Percentiles rank a stretch among this genome's conserved stretches.
Evolutionary conservation across 2,888 invertebrate genomes (phyloP).

Genomic region (Apeira syringaria): DNA sequence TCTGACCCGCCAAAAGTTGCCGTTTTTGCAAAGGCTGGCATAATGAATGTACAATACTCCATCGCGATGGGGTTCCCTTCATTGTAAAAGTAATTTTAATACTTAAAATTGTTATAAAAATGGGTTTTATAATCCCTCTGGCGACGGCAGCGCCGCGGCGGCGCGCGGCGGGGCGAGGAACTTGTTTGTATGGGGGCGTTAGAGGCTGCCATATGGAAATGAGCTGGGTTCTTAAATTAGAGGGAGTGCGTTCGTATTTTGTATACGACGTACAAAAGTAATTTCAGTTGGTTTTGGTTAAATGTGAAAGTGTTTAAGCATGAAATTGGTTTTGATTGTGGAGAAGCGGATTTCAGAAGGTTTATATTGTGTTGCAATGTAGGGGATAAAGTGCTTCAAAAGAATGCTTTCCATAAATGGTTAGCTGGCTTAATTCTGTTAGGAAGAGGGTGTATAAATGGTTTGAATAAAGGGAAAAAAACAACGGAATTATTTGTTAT

Average conservation of each 20-base stretch:
- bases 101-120: conserved; percentile 24
- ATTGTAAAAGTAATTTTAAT: conserved; percentile 27
- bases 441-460: too few relatives aligned
- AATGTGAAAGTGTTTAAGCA: conserved; percentile 9
- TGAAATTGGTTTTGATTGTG: conserved; percentile 3
- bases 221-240: conserved; percentile 19
- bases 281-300: conserved; percentile 10
- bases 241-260: conserved; percentile 7
- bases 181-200: conserved; percentile 16
- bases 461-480: too few relatives aligned
- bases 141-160: not conserved
- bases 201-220: conserved; percentile 6
- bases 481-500: too few relatives aligned
- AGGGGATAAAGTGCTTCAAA: not conserved
- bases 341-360: conserved; percentile 3
- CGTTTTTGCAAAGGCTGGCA: conserved; percentile 40
- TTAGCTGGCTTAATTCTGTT: too few relatives aligned
- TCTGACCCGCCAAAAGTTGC: conserved; percentile 33
- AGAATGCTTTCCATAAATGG: too few relatives aligned
- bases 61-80: conserved; percentile 21
- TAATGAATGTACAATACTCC: conserved; percentile 36
- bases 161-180: not conserved
- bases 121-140: conserved; percentile 16
- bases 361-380: not conserved
- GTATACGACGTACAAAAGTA: conserved; percentile 16